Conservation (phyloP, 2,797 vertebrate genomes). For the Syndactyla subalaris region DNA sequence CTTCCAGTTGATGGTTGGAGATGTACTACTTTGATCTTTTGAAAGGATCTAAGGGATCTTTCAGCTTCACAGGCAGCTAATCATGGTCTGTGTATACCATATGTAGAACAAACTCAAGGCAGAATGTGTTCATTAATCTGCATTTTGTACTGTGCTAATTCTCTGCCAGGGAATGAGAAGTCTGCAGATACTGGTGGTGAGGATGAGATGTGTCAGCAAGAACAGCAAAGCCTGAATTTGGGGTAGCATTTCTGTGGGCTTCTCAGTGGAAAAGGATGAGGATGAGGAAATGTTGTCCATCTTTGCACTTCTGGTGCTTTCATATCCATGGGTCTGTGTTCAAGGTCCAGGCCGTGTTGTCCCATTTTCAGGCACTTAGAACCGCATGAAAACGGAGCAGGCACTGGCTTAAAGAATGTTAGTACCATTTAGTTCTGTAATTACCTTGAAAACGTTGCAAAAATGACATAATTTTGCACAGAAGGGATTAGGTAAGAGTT, state of each 20-base stretch:
- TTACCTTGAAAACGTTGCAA: neutral
- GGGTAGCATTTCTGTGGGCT: neutral
- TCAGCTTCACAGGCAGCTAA: neutral
- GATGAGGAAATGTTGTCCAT: neutral
- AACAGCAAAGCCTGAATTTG: neutral
- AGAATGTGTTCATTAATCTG: neutral
- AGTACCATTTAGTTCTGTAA: neutral
- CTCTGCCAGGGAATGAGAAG: neutral
- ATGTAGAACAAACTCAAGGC: neutral
- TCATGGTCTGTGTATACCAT: neutral
- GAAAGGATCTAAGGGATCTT: neutral
- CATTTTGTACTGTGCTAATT: neutral
- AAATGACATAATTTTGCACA: neutral
- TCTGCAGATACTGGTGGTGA: neutral
- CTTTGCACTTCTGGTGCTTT: neutral
- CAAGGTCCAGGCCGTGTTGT: neutral
- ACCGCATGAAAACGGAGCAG: neutral
- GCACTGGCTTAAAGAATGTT: neutral
- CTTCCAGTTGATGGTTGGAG: neutral
- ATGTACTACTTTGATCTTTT: neutral
- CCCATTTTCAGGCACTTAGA: neutral
- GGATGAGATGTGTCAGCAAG: neutral
- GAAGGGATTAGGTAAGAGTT: neutral
- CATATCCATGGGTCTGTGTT: neutral
- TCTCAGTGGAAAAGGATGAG: neutral